These are phyloP conservation scores for Chrysemys picta DNA, from an alignment of 2,113 vertebrate species.

Conservation along the genomic window DNA sequence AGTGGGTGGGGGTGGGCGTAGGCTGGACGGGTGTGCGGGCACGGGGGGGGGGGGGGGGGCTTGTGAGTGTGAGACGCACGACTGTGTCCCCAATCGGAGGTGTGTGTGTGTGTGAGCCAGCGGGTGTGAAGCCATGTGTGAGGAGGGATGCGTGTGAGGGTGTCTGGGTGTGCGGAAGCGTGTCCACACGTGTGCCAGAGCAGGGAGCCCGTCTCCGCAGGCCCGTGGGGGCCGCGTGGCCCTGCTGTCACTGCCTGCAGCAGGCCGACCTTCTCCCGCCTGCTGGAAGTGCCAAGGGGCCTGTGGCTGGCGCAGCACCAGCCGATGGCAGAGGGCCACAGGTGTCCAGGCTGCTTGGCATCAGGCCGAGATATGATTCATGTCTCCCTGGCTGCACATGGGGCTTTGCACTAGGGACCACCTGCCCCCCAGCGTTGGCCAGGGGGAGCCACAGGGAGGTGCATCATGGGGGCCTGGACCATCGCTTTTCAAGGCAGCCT, in stretches of 20 bases:
- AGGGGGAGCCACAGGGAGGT: background rate
- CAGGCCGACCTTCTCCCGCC: background rate
- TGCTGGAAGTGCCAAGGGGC: background rate
- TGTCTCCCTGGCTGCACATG: background rate
- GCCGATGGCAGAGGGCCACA: background rate
- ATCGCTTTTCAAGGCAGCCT: too few relatives aligned
- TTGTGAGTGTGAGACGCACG: too few relatives aligned
- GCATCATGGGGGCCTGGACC: background rate
- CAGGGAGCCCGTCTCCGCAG: background rate
- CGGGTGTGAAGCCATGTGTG: fast-evolving
- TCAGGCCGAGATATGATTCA: background rate
- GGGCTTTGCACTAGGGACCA: too few relatives aligned
- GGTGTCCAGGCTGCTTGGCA: too few relatives aligned
- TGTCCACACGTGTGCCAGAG: background rate
- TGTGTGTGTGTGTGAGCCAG: too few relatives aligned
- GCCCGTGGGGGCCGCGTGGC: background rate
- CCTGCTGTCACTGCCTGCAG: too few relatives aligned
- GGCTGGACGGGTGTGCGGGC: too few relatives aligned
- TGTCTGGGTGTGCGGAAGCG: background rate
- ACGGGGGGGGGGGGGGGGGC: too few relatives aligned
- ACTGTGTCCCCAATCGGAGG: too few relatives aligned
- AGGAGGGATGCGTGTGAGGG: background rate
- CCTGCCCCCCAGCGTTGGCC: background rate
- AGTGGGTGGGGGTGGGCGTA: too few relatives aligned
- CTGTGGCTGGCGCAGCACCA: too few relatives aligned